phyloP scores from a whole-genome alignment of 2,888 invertebrate species.

The Cyaniris semiargus region DNA sequence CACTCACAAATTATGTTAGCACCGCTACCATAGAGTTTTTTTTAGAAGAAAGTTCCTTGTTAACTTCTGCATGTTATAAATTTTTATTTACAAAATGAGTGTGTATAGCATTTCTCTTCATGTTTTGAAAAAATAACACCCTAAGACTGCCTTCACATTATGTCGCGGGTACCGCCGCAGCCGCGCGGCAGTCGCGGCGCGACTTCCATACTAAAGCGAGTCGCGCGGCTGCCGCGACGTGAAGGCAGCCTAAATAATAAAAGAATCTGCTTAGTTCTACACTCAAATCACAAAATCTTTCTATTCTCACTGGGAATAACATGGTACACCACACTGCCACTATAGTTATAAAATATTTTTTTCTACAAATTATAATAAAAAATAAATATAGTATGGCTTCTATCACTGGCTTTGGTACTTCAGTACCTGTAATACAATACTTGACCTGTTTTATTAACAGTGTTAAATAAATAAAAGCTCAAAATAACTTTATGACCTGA shows the following conservation, averaged over 20 bases:
- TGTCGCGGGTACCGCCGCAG: too few relatives aligned
- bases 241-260: too few relatives aligned
- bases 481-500: constrained; percentile 21
- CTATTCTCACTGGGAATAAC: too few relatives aligned
- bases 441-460: constrained; percentile 1
- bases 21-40: neutral
- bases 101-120: neutral
- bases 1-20: neutral
- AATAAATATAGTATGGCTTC: neutral
- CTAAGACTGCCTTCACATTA: too few relatives aligned
- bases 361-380: neutral
- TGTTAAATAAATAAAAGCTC: constrained; percentile 19
- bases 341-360: too few relatives aligned
- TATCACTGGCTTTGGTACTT: neutral
- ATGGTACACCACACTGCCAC: too few relatives aligned
- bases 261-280: too few relatives aligned
- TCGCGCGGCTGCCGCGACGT: too few relatives aligned
- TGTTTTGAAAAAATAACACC: neutral
- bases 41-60: neutral
- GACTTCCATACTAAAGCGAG: too few relatives aligned
- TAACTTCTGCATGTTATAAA: neutral
- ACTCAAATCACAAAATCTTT: too few relatives aligned
- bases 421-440: neutral
- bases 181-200: too few relatives aligned
- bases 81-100: too few relatives aligned